phyloP scores from a whole-genome alignment of 2,888 invertebrate genomes.

The Ormyrus rosae region DNA sequence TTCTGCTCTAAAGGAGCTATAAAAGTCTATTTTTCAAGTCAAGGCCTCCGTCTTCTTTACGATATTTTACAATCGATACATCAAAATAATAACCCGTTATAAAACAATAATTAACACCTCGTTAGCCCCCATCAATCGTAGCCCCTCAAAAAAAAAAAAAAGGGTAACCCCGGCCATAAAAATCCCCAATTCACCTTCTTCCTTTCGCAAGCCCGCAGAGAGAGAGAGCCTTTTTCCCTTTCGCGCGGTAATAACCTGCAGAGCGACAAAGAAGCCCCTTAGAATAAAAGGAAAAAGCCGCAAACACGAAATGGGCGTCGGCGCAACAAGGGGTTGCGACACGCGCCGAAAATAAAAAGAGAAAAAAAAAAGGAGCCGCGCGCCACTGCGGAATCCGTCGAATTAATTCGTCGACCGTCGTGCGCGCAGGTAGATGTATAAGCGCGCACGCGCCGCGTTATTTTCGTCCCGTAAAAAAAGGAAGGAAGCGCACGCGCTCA shows the following conservation, averaged over 20 bases:
- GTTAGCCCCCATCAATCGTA: constrained; percentile 7
- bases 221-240: too few species aligned
- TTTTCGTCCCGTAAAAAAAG: constrained; percentile 10
- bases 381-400: not conserved
- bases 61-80: too few species aligned
- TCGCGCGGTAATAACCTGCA: not conserved
- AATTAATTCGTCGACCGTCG: constrained; percentile 37
- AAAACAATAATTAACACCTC: not conserved
- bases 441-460: too few species aligned
- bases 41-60: too few species aligned
- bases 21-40: too few species aligned
- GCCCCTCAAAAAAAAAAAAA: not conserved
- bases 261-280: not conserved
- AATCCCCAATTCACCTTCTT: constrained; percentile 1
- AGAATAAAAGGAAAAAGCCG: constrained; percentile 16
- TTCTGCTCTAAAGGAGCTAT: too few species aligned
- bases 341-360: too few species aligned
- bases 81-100: too few species aligned
- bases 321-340: too few species aligned
- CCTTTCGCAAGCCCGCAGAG: too few species aligned
- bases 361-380: too few species aligned
- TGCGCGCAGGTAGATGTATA: not conserved
- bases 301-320: too few species aligned
- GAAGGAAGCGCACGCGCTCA: constrained; percentile 68
- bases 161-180: not conserved